Base-by-base conservation (phyloP, 2,888 invertebrate species). In the Torymus auratus region DNA sequence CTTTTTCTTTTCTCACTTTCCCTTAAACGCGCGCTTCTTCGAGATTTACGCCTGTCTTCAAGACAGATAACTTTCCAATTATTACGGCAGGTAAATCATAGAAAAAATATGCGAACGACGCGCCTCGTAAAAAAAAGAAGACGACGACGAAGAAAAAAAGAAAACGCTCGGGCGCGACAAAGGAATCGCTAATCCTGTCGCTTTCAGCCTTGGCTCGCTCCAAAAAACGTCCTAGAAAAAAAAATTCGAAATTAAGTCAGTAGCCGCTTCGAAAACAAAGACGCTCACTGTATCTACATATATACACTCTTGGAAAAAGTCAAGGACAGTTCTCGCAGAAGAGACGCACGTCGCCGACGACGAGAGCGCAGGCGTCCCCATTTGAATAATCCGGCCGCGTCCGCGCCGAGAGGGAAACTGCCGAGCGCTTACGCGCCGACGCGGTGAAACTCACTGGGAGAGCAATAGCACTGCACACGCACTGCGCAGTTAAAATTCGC, bases 381-480 rank as follows among this genome's bases (percentile, higher is more conserved):
- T 77, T 77, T 77, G 58, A 73, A 81, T 68, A 77, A 73, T 77
- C 81, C 69, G 69, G 28, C 77, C 81, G 64, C 81, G 81, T 77
- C 58, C 68, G 72, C n/a, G 28, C 28, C 23, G 14, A 64, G 68
- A 62, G 77, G 68, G 81, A 77, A 73, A 72, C 64, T 20, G 41
- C 4, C 41, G 58, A 23, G 13, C 68, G 55, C 15, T 1, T 7
- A 11, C 28, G n/a, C n/a, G 52, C 14, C 10, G n/a, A 50, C 73
- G 58, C 50, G 58, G 41, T 41, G 41, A 41, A 41, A 60, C 60
- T 76, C 62, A 61, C 52, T 52, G 71, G 67, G 17, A 70, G 71
- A 15, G 41, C 23, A 50, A 20, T 28, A 50, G 13, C 20, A 11
- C 28, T 15, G 55, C 28, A 5, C 77, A 56, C 2, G 58, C 17